Conservation (phyloP, 2,797 vertebrate genomes). For the Poeciliopsis infans region DNA sequence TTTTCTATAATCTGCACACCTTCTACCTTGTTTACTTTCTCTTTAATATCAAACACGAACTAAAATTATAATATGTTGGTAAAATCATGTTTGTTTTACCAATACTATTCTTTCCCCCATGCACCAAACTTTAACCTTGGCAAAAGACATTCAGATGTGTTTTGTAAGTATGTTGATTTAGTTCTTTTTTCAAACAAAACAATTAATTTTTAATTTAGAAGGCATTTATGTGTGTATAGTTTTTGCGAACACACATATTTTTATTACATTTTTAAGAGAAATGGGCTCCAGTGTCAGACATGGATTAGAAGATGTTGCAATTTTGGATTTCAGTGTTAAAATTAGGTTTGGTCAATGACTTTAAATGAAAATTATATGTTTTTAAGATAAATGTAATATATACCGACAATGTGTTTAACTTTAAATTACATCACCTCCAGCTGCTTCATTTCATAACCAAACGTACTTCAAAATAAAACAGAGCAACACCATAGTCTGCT, state of each 20-base stretch:
- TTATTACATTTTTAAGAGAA: neutral
- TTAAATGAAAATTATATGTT: neutral
- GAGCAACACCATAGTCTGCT: neutral
- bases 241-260: neutral
- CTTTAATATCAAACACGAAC: neutral
- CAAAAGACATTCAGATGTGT: neutral
- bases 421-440: neutral
- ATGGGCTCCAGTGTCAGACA: neutral
- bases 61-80: neutral
- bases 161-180: neutral
- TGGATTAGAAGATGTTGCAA: neutral
- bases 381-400: neutral
- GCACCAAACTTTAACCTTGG: neutral
- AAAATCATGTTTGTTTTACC: neutral
- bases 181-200: neutral
- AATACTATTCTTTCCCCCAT: neutral
- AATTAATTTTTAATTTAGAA: neutral
- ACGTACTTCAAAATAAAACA: neutral
- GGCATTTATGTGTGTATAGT: neutral
- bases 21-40: conserved; percentile 12
- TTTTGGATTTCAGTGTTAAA: neutral
- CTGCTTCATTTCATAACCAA: neutral
- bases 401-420: neutral
- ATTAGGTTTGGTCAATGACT: neutral
- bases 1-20: conserved; percentile 28